Evolutionary conservation across 2,797 vertebrate species (phyloP).

Genomic region (Coilia nasus): DNA sequence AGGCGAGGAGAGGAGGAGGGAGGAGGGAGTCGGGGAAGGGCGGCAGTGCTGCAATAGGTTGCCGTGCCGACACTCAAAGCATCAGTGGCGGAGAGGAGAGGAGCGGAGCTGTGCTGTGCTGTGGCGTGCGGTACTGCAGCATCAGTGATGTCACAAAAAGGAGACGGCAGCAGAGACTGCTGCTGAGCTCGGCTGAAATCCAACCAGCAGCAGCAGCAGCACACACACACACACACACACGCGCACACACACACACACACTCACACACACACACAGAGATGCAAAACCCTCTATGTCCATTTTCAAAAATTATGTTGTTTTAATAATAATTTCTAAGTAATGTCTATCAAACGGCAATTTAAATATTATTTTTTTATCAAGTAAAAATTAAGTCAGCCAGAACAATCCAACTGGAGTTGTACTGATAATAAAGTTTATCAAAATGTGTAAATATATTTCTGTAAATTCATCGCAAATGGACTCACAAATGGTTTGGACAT

Average conservation of each 20-base stretch:
- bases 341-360: too few relatives aligned
- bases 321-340: too few relatives aligned
- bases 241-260: background rate
- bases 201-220: background rate
- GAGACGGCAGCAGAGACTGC: constrained; percentile 39
- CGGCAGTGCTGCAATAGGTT: constrained; percentile 15
- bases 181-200: constrained; percentile 25
- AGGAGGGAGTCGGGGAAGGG: constrained; percentile 25
- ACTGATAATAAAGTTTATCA: too few relatives aligned
- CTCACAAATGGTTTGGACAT: too few relatives aligned
- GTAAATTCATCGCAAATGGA: too few relatives aligned
- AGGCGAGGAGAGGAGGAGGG: background rate
- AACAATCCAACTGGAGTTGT: too few relatives aligned
- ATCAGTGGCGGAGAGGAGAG: constrained; percentile 42
- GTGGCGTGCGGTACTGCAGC: constrained; percentile 55
- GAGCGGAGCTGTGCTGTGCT: constrained; percentile 21
- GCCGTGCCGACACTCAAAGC: constrained; percentile 27
- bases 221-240: background rate
- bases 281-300: too few relatives aligned
- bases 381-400: too few relatives aligned
- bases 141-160: constrained; percentile 66
- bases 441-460: too few relatives aligned
- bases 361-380: too few relatives aligned
- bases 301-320: too few relatives aligned
- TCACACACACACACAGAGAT: background rate